phyloP scores from a whole-genome alignment of 2,888 invertebrate species.

The Dryobota labecula region DNA sequence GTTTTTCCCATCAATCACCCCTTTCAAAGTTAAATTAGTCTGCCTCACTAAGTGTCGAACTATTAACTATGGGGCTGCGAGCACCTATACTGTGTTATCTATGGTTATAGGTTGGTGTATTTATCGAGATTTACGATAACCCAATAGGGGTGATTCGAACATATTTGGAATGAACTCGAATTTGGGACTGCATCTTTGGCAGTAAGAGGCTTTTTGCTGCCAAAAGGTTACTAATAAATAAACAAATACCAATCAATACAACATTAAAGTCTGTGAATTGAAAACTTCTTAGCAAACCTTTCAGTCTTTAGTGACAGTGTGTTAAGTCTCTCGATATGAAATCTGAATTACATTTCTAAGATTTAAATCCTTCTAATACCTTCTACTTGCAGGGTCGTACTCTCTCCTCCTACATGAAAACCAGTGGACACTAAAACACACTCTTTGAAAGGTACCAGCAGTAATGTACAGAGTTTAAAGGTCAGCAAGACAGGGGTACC shows the following conservation, averaged over 20 bases:
- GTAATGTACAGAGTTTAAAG: constrained; percentile 9
- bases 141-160: neutral
- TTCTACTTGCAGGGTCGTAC: neutral
- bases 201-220: neutral
- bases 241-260: neutral
- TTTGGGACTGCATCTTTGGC: neutral
- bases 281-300: neutral
- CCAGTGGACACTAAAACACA: neutral
- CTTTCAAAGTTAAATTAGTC: constrained; percentile 67
- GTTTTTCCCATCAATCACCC: constrained; percentile 66
- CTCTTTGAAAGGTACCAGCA: neutral
- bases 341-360: neutral
- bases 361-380: neutral
- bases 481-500: neutral
- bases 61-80: constrained; percentile 54
- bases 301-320: neutral
- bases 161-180: neutral
- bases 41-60: constrained; percentile 61
- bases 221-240: neutral
- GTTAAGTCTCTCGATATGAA: neutral
- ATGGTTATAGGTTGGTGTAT: constrained; percentile 1
- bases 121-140: constrained; percentile 37
- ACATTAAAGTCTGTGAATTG: neutral
- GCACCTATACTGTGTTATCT: neutral
- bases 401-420: neutral